Base-by-base conservation (phyloP, 2,113 vertebrate genomes). In the Ammodytes dubius region DNA sequence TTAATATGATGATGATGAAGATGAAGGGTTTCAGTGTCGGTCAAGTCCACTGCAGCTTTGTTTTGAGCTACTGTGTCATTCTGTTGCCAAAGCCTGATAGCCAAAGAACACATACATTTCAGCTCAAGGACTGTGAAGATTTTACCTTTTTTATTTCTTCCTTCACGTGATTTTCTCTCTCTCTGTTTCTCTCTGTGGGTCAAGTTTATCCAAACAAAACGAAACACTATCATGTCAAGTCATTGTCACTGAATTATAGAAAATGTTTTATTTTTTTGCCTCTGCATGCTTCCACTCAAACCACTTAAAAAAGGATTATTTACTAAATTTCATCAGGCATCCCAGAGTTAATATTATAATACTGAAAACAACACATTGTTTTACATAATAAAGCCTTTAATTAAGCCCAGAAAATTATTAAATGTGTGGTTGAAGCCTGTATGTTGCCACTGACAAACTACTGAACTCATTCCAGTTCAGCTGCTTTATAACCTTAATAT, bases 31-130 rank as follows among this genome's bases (percentile, higher is more conserved):
- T 89, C 56, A 10, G 76, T 81, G 76, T 89, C 82, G 71, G 86
- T 90, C 71, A 66, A 69, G 63, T 86, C 77, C n/a, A 83, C 91
- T 87, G 88, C 88, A 93, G 93, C 91, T 96, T 94, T 92, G 83
- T 96, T 94, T 89, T 91, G 96, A 97, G 93, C 94, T 95, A 96
- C 95, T 85, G 85, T 86, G 88, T 90, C 91, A 88, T 91, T 94
- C 92, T 96, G 93, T 97, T 96, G 97, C 95, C 96, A 95, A 98
- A 98, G 96, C 94, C 96, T 96, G 95, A 96, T 97, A 97, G 96
- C 97, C 97, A 99, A 99, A 99, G 97, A 99, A 97, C 95, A 91
- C 96, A 95, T 91, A 66, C 79, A 77, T 94, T 94, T 94, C 91
- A 95, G 94, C 95, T 94, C 94, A 94, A 95, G 86, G 93, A 95